Base-by-base conservation (phyloP, 2,113 vertebrate species). In the Malaclemys terrapin region DNA sequence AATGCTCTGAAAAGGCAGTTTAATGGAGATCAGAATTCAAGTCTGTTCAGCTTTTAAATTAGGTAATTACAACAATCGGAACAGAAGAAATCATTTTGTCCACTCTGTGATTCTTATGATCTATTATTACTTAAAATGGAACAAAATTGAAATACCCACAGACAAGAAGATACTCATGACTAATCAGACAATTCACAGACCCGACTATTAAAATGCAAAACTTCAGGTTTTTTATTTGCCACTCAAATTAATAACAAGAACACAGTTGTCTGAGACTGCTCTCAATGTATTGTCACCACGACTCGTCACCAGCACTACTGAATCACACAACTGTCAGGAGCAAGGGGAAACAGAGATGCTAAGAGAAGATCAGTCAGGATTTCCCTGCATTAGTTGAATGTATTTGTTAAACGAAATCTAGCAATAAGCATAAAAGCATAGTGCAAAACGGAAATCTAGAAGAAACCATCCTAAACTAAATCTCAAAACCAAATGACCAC, bases 231-330 rank as follows among this genome's bases (percentile, higher is more conserved):
- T 94, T 91, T 90, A 94, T 95, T 95, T 94, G 90, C 87, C 47
- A 79, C 93, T 95, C 91, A 95, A 92, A 94, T 95, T 96, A 98
- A 97, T 97, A 93, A 96, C 47, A 94, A 94, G 95, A 93, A 97
- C 50, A 88, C 76, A 90, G 69, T 96, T 97, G 94, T 95, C 93
- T 97, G 96, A 89, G 95, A 97, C 87, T 25, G 47, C 81, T 92
- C 82, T 92, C 89, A 93, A 94, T 86, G 50, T 79, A 90, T 94
- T 94, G 94, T 92, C 93, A 94, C 97, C 92, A 94, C 81, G 52
- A 95, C 91, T 96, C 92, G 80, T 95, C 93, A 82, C 89, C 84
- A 69, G 76, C 95, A 84, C 78, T 47, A 95, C 92, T 97, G 93
- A 97, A 96, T 98, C 93, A 97, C 59, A 25, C 52, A 93, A 91